These are phyloP conservation scores for Zosterops lateralis DNA, from an alignment of 2,113 vertebrate genomes.

Conservation along the genomic window DNA sequence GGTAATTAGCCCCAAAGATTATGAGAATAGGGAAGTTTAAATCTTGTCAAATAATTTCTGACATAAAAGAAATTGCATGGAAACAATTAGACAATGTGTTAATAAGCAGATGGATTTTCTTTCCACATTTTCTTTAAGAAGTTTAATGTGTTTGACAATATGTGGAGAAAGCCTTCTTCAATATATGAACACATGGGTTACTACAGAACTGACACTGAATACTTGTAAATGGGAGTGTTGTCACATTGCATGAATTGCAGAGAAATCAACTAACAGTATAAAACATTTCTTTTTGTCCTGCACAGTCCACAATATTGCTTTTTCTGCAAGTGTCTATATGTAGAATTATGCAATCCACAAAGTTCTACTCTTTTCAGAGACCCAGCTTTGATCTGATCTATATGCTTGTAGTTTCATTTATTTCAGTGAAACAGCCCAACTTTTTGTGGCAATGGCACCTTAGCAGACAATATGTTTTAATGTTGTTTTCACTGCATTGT, in stretches of 20 bases:
- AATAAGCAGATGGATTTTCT: neutral
- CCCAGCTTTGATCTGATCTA: neutral
- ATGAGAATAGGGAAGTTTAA: neutral
- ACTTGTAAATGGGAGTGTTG: neutral
- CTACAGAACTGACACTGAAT: neutral
- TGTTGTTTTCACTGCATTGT: neutral
- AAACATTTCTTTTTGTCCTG: neutral
- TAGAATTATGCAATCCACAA: neutral
- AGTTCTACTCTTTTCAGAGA: neutral
- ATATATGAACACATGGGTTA: neutral
- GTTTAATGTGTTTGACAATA: neutral
- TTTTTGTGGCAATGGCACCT: neutral
- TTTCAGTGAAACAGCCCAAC: neutral
- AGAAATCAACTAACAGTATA: neutral
- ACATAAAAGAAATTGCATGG: neutral
- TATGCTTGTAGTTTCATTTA: neutral
- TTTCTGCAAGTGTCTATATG: neutral
- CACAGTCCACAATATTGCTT: neutral
- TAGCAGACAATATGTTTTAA: neutral
- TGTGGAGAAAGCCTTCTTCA: neutral
- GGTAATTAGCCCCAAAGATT: neutral
- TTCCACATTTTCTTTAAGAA: neutral
- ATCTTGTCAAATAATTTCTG: neutral
- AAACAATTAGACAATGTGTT: neutral
- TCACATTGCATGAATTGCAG: neutral